Evolutionary conservation across 2,113 vertebrate genomes (phyloP), one percentile per base, ranked within the genome.

Genomic region (Tonatia bakeri): DNA sequence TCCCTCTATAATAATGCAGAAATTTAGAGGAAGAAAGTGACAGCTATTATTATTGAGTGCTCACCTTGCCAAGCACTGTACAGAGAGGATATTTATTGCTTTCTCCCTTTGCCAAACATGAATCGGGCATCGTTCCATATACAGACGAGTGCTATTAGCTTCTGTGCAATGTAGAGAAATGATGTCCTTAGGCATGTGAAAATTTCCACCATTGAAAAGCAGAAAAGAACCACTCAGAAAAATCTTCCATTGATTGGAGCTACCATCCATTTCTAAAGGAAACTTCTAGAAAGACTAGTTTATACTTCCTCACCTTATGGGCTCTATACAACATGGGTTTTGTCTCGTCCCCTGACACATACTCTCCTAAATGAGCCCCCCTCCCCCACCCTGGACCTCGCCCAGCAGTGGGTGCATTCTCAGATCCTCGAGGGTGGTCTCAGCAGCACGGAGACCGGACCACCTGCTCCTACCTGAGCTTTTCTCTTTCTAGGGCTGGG

Each of bases 1-100:
- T 83, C n/a, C 5, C 24, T 93, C 65, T 69, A 10, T 89, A 91
- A 67, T 76, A 64, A 40, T 45, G 73, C 6, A 33, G 45, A 79
- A 95, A 93, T 79, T 79, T 75, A 36, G 19, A 33, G 15, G 33
- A 50, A 88, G 79, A 88, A 82, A 91, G 90, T 93, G 85, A 87
- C 80, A 40, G 33, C 86, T 86, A 59, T 80, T 72, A 88, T 89
- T 91, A 79, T 10, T n/a, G 36, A 91, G 38, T 12, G 7, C 47
- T 89, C 86, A 82, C 52, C 50, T 36, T 69, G 59, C 6, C 28
- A 75, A 92, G 33, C 20, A 31, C n/a, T 86, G 83, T 83, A 24
- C 15, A 81, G 9, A 28, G 19, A 54, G 8, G 59, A 6, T 84
- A 67, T 77, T 77, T 92, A 70, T 14, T 81, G 38, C 54, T 87